Evolutionary conservation across 2,888 invertebrate species (phyloP), one percentile per base, ranked within the genome.

Genomic region (Rapana venosa): DNA sequence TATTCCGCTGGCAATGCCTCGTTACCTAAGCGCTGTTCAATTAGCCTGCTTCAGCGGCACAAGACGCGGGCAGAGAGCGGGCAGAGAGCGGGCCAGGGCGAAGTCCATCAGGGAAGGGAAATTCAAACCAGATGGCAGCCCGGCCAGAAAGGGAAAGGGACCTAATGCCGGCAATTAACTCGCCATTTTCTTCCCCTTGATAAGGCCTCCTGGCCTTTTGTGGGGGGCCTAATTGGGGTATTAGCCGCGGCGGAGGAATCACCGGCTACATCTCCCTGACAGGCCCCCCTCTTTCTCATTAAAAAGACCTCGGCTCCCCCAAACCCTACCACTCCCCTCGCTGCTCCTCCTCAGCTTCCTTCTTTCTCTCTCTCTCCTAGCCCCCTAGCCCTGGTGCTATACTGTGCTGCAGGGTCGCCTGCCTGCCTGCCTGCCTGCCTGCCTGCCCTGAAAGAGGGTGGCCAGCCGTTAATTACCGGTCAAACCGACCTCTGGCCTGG

Each of bases 121-220:
- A 88, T 85, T 88, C 88, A 88, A 88, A 84, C 88, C 88, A 88
- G 84, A 88, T 88, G 88, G 88, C 88, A 70, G 70, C 30, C 47
- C 58, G 85, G 74, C 85, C 85, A 61, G 70, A 66, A 83, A 74
- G 84, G 84, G 81, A 89, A n/a, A 86, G 79, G 87, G 90, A 84
- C 83, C 89, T 87, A 90, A 89, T 88, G 89, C 87, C 89, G 90
- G 87, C 90, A 90, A 90, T 90, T 90, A 90, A 90, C 89, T 90
- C 58, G 89, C 90, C 87, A 90, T 90, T 90, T 90, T 90, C 89
- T 87, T 61, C 58, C 70, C 87, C 90, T 90, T 90, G 90, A 90
- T 90, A 90, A 90, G 89, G 89, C 90, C 89, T 87, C 90, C 77
- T 83, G 88, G 84, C 87, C 90, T 89, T 89, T 89, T 89, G 90